These are phyloP conservation scores for Trematocara unimaculatum DNA, from an alignment of 2,113 vertebrate species.

Conservation along the genomic window DNA sequence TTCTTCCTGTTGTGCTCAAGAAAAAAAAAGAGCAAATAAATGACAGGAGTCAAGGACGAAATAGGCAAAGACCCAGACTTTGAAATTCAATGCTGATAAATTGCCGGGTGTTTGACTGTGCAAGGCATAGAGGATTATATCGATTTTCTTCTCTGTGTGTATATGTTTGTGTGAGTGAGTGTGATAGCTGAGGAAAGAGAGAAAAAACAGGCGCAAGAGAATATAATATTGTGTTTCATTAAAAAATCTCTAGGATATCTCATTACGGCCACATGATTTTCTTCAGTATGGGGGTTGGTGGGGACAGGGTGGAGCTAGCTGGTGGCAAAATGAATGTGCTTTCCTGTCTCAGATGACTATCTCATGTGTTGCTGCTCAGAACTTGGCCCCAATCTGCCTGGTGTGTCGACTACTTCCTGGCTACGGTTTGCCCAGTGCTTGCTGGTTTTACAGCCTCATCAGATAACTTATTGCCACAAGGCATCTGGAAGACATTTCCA, in stretches of 20 bases:
- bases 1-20: not conserved
- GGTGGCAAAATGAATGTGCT: slow-evolving; percentile 55
- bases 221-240: slow-evolving; percentile 69
- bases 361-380: slow-evolving; percentile 46
- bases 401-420: slow-evolving; percentile 18
- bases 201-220: slow-evolving; percentile 41
- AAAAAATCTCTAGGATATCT: slow-evolving; percentile 68
- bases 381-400: slow-evolving; percentile 20
- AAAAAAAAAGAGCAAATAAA: not conserved
- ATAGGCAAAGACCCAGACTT: slow-evolving; percentile 34
- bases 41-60: slow-evolving; percentile 42
- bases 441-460: not conserved
- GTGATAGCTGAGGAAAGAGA: not conserved
- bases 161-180: slow-evolving; percentile 30
- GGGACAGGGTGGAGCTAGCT: slow-evolving; percentile 10
- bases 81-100: slow-evolving; percentile 67
- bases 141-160: slow-evolving; percentile 48
- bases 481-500: not conserved
- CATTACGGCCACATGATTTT: slow-evolving; percentile 64
- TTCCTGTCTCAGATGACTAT: slow-evolving; percentile 51
- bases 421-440: not conserved
- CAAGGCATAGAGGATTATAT: slow-evolving; percentile 58
- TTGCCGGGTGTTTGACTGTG: slow-evolving; percentile 62
- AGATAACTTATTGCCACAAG: not conserved
- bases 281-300: slow-evolving; percentile 35